phyloP scores from a whole-genome alignment of 2,888 invertebrate genomes.

The Macrosiphum euphorbiae region DNA sequence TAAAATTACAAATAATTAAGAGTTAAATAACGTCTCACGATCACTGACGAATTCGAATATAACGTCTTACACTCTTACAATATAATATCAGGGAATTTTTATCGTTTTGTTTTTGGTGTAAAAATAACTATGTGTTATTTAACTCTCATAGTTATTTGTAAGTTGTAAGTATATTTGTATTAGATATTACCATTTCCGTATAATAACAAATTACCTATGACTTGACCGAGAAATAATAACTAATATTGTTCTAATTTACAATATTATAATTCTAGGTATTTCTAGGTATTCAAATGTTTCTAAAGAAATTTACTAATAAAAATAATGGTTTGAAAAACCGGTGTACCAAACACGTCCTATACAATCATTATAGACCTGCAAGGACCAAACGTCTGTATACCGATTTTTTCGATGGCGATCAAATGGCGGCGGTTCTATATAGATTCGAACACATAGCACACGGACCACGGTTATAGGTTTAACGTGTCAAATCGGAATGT shows the following conservation, averaged over 20 bases:
- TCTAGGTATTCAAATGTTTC: neutral
- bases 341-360: neutral
- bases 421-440: neutral
- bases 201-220: neutral
- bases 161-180: neutral
- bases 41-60: no score
- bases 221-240: neutral
- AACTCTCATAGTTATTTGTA: neutral
- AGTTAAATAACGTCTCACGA: neutral
- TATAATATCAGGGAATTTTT: neutral
- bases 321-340: neutral
- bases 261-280: neutral
- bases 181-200: neutral
- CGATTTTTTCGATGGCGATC: neutral
- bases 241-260: neutral
- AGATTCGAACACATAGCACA: neutral
- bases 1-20: neutral
- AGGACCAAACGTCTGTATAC: neutral
- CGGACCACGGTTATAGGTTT: neutral
- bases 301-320: neutral
- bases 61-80: neutral
- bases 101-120: neutral
- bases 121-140: no score
- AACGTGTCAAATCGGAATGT: slow-evolving; percentile 9
- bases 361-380: neutral